Conservation (phyloP, 2,888 invertebrate genomes). For the Mechanitis messenoides region DNA sequence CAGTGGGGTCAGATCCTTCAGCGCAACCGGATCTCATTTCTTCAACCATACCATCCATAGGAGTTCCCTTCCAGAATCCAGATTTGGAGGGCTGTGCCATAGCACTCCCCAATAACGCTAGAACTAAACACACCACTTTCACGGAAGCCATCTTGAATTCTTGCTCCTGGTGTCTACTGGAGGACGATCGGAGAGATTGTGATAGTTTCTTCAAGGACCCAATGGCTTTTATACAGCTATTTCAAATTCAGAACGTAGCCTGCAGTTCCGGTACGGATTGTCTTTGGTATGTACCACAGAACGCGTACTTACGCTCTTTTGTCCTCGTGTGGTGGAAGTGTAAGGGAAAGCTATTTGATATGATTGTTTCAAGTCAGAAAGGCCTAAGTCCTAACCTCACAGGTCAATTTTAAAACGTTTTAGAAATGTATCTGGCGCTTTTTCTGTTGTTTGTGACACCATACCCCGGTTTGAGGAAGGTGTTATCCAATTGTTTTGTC, state of each 20-base stretch:
- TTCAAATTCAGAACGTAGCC: conserved; percentile 71
- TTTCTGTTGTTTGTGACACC: conserved; percentile 75
- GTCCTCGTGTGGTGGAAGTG: conserved; percentile 47
- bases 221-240: conserved; percentile 75
- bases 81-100: conserved; percentile 79
- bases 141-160: conserved; percentile 62
- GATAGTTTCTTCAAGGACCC: conserved; percentile 70
- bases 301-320: conserved; percentile 60
- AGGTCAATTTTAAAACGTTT: conserved; percentile 46
- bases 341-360: conserved; percentile 76
- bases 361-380: conserved; percentile 44
- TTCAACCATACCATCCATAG: conserved; percentile 84
- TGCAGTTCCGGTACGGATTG: conserved; percentile 70
- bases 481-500: conserved; percentile 57
- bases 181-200: conserved; percentile 64
- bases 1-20: conserved; percentile 84
- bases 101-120: conserved; percentile 76
- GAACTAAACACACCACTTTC: conserved; percentile 69
- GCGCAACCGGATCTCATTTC: conserved; percentile 86
- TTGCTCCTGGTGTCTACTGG: conserved; percentile 59
- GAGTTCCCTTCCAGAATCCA: conserved; percentile 82
- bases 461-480: conserved; percentile 62
- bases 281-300: conserved; percentile 55
- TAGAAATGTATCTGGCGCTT: conserved; percentile 51
- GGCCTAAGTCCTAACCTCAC: conserved; percentile 49